A percentile compares a stretch with the other conserved stretches of the same genome.
Conservation (phyloP, 2,888 invertebrate species). For the Reticulitermes lucifugus region DNA sequence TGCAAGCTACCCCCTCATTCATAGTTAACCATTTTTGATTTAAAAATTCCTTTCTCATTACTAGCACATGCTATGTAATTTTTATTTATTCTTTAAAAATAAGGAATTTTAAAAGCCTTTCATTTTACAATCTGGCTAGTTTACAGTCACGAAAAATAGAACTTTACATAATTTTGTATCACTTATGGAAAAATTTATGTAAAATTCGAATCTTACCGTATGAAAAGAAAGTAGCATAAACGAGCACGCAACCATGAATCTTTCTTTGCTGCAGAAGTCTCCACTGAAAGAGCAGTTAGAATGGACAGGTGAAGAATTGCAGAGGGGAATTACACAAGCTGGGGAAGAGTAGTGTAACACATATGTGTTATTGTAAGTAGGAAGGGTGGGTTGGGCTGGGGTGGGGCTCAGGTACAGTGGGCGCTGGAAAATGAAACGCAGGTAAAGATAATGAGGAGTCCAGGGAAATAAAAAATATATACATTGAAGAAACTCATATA, state of each 20-base stretch:
- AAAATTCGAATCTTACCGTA: too few relatives aligned
- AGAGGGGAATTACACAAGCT: not conserved
- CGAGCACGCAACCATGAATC: not conserved
- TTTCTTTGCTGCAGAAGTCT: not conserved
- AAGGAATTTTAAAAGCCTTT: too few relatives aligned
- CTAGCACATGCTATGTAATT: too few relatives aligned
- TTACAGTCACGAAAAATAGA: too few relatives aligned
- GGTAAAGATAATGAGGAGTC: constrained; percentile 11
- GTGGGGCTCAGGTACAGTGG: not conserved
- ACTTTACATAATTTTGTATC: too few relatives aligned
- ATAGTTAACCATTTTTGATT: too few relatives aligned
- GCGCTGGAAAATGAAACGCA: constrained; percentile 4
- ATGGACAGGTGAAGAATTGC: constrained; percentile 11
- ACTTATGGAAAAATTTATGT: too few relatives aligned
- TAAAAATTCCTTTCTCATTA: too few relatives aligned
- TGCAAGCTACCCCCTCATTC: too few relatives aligned
- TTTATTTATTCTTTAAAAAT: too few relatives aligned
- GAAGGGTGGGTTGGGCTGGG: constrained; percentile 2
- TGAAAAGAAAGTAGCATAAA: too few relatives aligned
- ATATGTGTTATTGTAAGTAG: not conserved
- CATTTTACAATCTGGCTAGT: too few relatives aligned
- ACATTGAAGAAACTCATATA: not conserved
- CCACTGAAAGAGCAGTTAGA: not conserved
- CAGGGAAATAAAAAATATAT: not conserved
- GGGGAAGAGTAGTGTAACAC: not conserved